Percentiles rank a stretch among this genome's conserved stretches.
Evolutionary conservation across 2,797 vertebrate genomes (phyloP).

Genomic region (Myotis daubentonii): DNA sequence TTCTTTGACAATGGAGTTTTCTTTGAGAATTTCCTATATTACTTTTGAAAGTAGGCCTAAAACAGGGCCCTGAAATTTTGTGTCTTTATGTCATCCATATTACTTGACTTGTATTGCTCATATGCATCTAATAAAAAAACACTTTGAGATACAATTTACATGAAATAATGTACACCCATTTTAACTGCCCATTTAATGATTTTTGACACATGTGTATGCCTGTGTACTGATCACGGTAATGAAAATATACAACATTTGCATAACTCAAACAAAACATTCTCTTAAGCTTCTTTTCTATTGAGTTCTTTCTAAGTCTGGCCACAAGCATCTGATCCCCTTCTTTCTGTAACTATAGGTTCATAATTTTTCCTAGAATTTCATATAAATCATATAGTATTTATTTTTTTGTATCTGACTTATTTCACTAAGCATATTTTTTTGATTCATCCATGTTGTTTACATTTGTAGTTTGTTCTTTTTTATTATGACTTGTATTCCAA

Average conservation of each 20-base stretch:
- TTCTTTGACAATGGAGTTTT: neutral
- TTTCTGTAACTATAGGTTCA: neutral
- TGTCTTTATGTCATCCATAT: neutral
- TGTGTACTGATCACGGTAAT: neutral
- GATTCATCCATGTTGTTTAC: neutral
- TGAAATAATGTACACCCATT: neutral
- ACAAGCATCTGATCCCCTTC: neutral
- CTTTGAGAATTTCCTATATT: slow-evolving; percentile 17
- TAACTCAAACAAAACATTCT: neutral
- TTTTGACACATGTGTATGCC: neutral
- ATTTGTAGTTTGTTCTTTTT: neutral
- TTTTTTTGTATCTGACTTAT: neutral
- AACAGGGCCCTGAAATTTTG: neutral
- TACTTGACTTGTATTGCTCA: slow-evolving; percentile 7
- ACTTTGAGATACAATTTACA: neutral
- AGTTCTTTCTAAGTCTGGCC: neutral
- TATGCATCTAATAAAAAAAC: neutral
- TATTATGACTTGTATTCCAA: neutral
- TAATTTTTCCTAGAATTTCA: neutral
- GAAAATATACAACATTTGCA: neutral
- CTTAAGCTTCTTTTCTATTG: neutral
- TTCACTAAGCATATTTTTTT: neutral
- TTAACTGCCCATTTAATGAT: neutral
- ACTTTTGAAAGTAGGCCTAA: neutral
- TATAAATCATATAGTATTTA: neutral